Conservation (phyloP, 2,797 vertebrate species). For the Enteromius anoplus region DNA sequence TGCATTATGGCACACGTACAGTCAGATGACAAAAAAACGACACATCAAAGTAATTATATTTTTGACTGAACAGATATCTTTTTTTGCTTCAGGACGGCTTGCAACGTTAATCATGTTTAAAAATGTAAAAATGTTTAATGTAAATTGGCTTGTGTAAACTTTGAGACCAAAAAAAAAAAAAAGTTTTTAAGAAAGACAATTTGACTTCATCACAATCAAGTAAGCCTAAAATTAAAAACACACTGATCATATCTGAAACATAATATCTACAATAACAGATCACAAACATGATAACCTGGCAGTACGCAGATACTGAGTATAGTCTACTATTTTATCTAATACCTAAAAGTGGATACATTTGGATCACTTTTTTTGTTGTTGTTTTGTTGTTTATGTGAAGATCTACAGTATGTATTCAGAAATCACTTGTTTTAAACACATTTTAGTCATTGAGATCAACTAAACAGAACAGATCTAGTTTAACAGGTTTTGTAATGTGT, state of each 20-base stretch:
- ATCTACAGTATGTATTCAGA: background rate
- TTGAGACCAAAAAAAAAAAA: background rate
- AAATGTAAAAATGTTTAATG: background rate
- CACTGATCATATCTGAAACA: background rate
- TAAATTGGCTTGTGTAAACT: background rate
- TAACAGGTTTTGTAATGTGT: background rate
- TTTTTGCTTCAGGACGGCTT: background rate
- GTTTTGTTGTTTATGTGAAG: background rate
- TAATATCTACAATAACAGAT: slow-evolving; percentile 1
- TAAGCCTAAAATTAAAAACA: background rate
- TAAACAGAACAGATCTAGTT: background rate
- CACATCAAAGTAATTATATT: background rate
- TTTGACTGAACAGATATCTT: too few species aligned
- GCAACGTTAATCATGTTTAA: background rate
- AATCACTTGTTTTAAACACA: background rate
- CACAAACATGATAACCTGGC: background rate
- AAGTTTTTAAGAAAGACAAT: background rate
- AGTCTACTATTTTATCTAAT: background rate
- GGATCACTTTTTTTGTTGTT: background rate
- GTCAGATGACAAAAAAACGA: background rate
- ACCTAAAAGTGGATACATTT: background rate
- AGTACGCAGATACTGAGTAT: background rate
- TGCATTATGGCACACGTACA: background rate
- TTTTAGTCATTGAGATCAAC: background rate
- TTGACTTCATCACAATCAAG: background rate